phyloP scores from a whole-genome alignment of 2,888 invertebrate species.

The Tenthredo livida region DNA sequence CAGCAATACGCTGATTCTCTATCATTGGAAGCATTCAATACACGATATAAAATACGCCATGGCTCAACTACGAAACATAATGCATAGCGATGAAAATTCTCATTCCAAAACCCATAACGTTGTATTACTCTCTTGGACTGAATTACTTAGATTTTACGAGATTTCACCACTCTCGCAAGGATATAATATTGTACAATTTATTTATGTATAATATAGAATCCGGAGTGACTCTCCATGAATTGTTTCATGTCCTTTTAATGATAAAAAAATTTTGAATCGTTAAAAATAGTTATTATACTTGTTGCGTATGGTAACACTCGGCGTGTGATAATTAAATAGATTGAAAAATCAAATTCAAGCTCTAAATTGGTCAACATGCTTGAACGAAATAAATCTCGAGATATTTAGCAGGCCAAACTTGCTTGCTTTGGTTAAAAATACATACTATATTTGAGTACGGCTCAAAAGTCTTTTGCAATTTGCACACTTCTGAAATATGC shows the following conservation, averaged over 20 bases:
- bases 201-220: background rate
- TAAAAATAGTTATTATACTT: background rate
- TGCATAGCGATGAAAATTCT: background rate
- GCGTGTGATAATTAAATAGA: background rate
- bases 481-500: slow-evolving; percentile 58
- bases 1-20: background rate
- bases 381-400: background rate
- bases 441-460: background rate
- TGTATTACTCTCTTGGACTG: background rate
- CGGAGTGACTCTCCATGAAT: background rate
- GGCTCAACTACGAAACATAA: background rate
- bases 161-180: background rate
- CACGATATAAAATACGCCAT: background rate
- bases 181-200: slow-evolving; percentile 19
- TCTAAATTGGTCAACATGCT: background rate
- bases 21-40: background rate
- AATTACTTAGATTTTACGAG: background rate
- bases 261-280: background rate
- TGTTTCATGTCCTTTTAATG: background rate
- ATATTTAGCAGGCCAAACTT: background rate
- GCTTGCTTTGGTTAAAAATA: no score
- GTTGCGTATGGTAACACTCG: background rate
- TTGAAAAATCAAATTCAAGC: background rate
- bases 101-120: background rate
- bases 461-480: background rate